Evolutionary conservation across 2,113 vertebrate genomes (phyloP).

Genomic region (Pardalotus punctatus): DNA sequence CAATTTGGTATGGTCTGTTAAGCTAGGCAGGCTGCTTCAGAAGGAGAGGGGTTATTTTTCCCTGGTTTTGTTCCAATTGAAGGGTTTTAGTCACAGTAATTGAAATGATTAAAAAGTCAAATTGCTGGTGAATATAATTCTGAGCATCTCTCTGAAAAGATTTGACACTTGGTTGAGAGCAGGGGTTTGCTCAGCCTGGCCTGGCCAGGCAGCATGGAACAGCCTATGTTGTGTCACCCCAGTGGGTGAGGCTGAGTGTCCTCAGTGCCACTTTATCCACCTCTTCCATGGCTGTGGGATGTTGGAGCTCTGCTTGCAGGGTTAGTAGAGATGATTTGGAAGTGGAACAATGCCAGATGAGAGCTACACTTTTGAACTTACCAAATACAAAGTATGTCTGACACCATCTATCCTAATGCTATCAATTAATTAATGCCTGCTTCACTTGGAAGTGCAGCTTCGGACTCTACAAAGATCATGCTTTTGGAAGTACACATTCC

Average conservation of each 20-base stretch:
- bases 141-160: conserved; percentile 7
- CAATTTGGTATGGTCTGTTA: conserved; percentile 57
- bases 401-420: not conserved
- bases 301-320: not conserved
- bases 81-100: conserved; percentile 67
- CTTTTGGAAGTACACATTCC: not conserved
- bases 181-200: not conserved
- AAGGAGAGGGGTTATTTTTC: conserved; percentile 46
- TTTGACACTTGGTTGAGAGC: not conserved
- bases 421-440: not conserved
- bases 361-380: not conserved
- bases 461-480: not conserved
- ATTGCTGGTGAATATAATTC: conserved; percentile 35
- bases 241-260: not conserved
- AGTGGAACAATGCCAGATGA: not conserved
- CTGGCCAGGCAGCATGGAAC: fast-evolving
- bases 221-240: not conserved
- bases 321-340: not conserved
- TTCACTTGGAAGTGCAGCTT: not conserved
- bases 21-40: conserved; percentile 39
- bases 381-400: not conserved
- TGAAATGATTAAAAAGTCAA: conserved; percentile 69
- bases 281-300: not conserved
- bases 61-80: conserved; percentile 43
- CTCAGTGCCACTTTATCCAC: not conserved